Evolutionary conservation across 2,888 invertebrate species (phyloP).

Genomic region (Drosophila leonis): DNA sequence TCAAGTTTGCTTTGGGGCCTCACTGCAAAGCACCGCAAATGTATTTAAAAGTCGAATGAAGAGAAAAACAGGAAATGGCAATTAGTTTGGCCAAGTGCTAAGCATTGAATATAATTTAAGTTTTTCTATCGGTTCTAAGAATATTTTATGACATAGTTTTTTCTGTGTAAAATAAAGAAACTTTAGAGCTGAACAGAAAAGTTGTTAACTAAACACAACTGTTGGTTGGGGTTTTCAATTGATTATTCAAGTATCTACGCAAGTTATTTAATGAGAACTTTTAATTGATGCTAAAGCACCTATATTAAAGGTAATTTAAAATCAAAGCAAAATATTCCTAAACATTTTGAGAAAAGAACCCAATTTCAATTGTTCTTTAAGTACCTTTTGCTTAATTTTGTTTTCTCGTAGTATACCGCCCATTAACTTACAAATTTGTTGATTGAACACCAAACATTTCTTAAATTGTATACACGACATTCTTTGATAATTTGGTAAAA

Average conservation of each 20-base stretch:
- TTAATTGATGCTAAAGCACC: neutral
- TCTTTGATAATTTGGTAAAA: conserved; percentile 47
- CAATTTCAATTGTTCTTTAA: no score
- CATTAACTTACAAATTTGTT: conserved; percentile 7
- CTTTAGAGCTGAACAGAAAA: neutral
- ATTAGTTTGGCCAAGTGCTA: conserved; percentile 46
- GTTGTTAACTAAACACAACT: neutral
- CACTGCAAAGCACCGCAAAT: conserved; percentile 31
- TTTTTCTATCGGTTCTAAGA: conserved; percentile 4
- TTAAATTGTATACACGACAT: conserved; percentile 27
- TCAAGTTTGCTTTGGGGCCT: conserved; percentile 34
- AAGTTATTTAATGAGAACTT: neutral
- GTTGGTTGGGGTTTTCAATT: neutral
- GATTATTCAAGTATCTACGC: neutral
- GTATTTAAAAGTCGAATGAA: conserved; percentile 31
- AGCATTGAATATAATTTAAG: conserved; percentile 25
- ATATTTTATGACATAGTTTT: neutral
- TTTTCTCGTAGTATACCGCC: neutral
- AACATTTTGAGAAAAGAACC: no score
- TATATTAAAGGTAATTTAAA: no score
- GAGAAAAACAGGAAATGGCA: conserved; percentile 46
- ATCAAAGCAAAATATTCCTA: no score
- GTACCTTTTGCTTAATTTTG: neutral
- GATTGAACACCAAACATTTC: conserved; percentile 35
- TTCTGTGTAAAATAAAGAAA: neutral